Evolutionary conservation across 2,888 invertebrate species (phyloP).

Genomic region (Thereva unica): DNA sequence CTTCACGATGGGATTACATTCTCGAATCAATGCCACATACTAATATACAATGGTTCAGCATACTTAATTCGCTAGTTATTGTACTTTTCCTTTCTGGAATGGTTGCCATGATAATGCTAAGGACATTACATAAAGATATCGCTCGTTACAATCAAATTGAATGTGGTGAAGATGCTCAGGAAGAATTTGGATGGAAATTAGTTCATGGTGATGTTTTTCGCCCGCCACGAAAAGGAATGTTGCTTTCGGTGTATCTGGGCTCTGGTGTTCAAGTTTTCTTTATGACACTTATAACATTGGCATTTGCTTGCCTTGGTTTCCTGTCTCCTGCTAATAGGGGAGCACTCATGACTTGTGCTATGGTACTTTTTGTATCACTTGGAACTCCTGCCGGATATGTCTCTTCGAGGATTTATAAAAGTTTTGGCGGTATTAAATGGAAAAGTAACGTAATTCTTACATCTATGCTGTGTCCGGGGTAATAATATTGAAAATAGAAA

Average conservation of each 20-base stretch:
- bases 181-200: conserved; percentile 87
- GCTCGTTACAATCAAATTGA: conserved; percentile 97
- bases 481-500: conserved; percentile 49
- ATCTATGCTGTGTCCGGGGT: conserved; percentile 97
- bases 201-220: conserved; percentile 98
- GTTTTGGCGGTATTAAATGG: conserved; percentile 98
- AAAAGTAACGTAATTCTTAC: conserved; percentile 97
- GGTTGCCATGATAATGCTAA: conserved; percentile 98
- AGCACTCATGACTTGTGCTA: conserved; percentile 96
- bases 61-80: conserved; percentile 95
- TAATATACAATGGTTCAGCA: conserved; percentile 99
- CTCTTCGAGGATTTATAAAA: conserved; percentile 96
- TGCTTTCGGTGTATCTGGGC: conserved; percentile 93
- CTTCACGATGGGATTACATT: conserved; percentile 99
- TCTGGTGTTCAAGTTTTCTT: conserved; percentile 93
- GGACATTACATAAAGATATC: conserved; percentile 97
- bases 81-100: conserved; percentile 96
- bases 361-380: conserved; percentile 94
- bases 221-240: conserved; percentile 95
- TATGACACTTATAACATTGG: conserved; percentile 94
- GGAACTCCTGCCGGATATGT: conserved; percentile 97
- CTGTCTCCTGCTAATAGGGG: conserved; percentile 98
- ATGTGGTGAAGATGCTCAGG: conserved; percentile 88
- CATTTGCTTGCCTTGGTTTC: conserved; percentile 98
- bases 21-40: conserved; percentile 97